Percentiles rank a stretch among this genome's conserved stretches.
Evolutionary conservation across 2,797 vertebrate genomes (phyloP).

Genomic region (Atherinosoma microstoma): DNA sequence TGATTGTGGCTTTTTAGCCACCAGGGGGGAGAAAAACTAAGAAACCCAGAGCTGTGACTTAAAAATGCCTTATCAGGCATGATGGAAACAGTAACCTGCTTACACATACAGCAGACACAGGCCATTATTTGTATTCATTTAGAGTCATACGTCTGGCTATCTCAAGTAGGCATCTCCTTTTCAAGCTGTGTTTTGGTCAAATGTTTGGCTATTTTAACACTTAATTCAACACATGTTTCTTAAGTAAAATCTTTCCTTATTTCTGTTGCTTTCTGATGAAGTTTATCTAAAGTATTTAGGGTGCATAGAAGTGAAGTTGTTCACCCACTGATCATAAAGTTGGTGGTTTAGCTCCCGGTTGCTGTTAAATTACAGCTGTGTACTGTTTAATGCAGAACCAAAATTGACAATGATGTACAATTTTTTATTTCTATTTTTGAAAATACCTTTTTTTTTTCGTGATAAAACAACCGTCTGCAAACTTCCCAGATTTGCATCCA

Average conservation of each 20-base stretch:
- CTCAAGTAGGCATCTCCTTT: neutral
- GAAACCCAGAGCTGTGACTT: neutral
- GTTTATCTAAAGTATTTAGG: neutral
- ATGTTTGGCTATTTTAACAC: neutral
- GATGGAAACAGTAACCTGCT: neutral
- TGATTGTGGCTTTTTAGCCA: constrained; percentile 5
- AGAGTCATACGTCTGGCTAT: neutral
- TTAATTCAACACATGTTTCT: neutral
- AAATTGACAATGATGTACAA: too few species aligned
- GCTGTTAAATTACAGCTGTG: too few species aligned
- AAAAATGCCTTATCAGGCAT: neutral
- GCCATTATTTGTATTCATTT: neutral
- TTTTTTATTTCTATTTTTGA: neutral
- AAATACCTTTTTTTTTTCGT: neutral
- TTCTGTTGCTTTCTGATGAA: neutral
- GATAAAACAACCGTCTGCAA: neutral
- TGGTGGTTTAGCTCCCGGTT: too few species aligned
- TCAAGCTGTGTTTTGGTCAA: neutral
- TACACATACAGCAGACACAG: neutral
- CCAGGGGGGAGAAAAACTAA: constrained; percentile 3
- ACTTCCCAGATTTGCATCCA: neutral
- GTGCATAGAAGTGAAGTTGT: neutral
- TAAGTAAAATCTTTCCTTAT: neutral
- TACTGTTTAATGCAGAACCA: too few species aligned
- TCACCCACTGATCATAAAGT: too few species aligned